Conservation (phyloP, 2,888 invertebrate species). For the Caenorhabditis sp. region DNA sequence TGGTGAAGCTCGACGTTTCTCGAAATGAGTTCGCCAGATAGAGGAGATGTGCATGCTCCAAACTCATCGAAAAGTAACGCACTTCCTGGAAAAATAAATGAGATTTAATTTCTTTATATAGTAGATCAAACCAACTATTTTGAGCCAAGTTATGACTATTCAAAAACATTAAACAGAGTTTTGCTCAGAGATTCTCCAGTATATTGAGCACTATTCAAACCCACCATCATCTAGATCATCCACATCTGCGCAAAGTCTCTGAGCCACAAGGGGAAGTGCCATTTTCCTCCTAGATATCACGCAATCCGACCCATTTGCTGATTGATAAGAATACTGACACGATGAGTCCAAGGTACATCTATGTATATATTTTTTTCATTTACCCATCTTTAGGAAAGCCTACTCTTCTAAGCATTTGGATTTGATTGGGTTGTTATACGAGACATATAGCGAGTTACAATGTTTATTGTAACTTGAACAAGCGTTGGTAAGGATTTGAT, state of each 20-base stretch:
- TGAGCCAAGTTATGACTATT: too few relatives aligned
- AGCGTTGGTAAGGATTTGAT: conserved; percentile 30
- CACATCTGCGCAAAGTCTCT: conserved; percentile 24
- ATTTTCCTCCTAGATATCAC: conserved; percentile 8
- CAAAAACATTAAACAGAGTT: too few relatives aligned
- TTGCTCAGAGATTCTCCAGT: too few relatives aligned
- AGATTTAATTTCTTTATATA: background rate
- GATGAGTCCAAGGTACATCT: conserved; percentile 22
- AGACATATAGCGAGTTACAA: conserved; percentile 30
- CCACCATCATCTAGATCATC: conserved; percentile 24
- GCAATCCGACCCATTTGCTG: conserved; percentile 15
- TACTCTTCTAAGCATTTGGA: conserved; percentile 37
- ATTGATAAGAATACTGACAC: conserved; percentile 24
- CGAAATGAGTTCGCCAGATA: conserved; percentile 7
- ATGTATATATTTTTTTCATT: background rate
- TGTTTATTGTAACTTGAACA: conserved; percentile 17
- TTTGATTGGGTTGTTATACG: conserved; percentile 10
- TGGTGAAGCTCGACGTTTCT: conserved; percentile 33
- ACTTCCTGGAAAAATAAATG: background rate
- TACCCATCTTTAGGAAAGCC: background rate
- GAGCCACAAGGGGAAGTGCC: conserved; percentile 19
- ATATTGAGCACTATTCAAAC: too few relatives aligned
- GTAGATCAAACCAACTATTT: too few relatives aligned
- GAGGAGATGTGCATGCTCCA: conserved; percentile 17
- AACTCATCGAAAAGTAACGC: conserved; percentile 47